Evolutionary conservation across 2,113 vertebrate species (phyloP).

Genomic region (Pterophyllum scalare): DNA sequence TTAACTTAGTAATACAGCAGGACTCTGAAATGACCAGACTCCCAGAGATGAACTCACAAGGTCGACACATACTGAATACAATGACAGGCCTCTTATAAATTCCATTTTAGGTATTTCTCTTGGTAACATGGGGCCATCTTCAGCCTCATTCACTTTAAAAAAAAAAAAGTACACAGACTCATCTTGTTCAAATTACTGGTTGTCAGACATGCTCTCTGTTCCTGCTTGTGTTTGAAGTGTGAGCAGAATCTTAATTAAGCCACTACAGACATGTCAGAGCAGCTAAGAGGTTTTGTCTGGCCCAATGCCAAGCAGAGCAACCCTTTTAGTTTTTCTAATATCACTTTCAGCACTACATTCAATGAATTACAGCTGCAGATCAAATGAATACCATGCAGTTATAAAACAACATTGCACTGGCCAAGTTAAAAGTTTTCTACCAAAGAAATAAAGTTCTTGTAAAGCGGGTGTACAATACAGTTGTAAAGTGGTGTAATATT

Average conservation of each 20-base stretch:
- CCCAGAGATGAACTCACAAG: not conserved
- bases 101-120: not conserved
- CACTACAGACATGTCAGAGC: constrained; percentile 19
- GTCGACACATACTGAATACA: not conserved
- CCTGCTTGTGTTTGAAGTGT: constrained; percentile 24
- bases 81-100: not conserved
- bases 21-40: not conserved
- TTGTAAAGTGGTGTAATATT: not conserved
- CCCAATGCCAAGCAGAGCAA: constrained; percentile 1
- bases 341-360: not conserved
- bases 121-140: not conserved
- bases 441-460: not conserved
- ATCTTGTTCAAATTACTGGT: constrained; percentile 28
- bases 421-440: not conserved
- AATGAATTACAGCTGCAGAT: not conserved
- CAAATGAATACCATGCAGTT: not conserved
- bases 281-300: constrained; percentile 36
- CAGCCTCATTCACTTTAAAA: constrained; percentile 2
- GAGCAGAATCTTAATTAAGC: constrained; percentile 50
- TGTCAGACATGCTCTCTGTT: constrained; percentile 38
- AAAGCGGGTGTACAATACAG: not conserved
- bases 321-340: constrained; percentile 9
- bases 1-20: not conserved
- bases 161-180: constrained; percentile 19
- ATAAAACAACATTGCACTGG: not conserved